These are phyloP conservation scores for Micrasema longulum DNA, from an alignment of 1,140 invertebrate genomes.

Conservation along the genomic window DNA sequence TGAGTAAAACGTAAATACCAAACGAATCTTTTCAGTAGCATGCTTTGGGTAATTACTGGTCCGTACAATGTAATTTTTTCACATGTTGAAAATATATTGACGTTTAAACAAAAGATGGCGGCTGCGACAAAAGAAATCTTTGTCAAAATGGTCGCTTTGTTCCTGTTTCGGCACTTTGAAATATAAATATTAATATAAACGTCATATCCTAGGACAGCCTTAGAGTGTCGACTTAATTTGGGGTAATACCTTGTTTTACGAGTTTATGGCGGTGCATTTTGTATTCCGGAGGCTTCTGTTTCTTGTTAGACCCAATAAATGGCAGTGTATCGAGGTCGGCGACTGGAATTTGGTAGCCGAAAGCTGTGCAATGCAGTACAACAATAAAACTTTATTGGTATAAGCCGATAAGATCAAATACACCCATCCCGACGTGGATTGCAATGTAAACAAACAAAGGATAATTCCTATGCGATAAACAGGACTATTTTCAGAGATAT, in stretches of 20 bases:
- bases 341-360: slow-evolving; percentile 16
- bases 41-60: slow-evolving; percentile 12
- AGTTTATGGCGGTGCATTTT: slow-evolving; percentile 10
- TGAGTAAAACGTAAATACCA: too few relatives aligned
- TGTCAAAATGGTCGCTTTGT: slow-evolving; percentile 10
- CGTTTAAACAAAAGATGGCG: slow-evolving; percentile 26
- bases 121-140: slow-evolving; percentile 18
- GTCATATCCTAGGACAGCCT: slow-evolving; percentile 18
- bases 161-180: slow-evolving; percentile 5
- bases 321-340: slow-evolving; percentile 4
- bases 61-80: background rate
- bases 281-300: slow-evolving; percentile 8
- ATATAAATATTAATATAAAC: slow-evolving; percentile 10
- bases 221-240: background rate
- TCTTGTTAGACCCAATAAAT: slow-evolving; percentile 1
- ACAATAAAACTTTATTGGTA: slow-evolving; percentile 13
- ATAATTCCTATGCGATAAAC: too few relatives aligned
- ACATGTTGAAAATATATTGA: slow-evolving; percentile 15
- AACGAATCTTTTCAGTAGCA: slow-evolving; percentile 13
- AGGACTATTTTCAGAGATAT: too few relatives aligned
- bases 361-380: background rate
- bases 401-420: slow-evolving; percentile 10
- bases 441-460: too few relatives aligned
- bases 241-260: slow-evolving; percentile 19
- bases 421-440: background rate